A percentile compares a stretch with the other conserved stretches of the same genome.
These are phyloP conservation scores for Leucosticte australis DNA, from an alignment of 2,113 vertebrate species.

Conservation along the genomic window DNA sequence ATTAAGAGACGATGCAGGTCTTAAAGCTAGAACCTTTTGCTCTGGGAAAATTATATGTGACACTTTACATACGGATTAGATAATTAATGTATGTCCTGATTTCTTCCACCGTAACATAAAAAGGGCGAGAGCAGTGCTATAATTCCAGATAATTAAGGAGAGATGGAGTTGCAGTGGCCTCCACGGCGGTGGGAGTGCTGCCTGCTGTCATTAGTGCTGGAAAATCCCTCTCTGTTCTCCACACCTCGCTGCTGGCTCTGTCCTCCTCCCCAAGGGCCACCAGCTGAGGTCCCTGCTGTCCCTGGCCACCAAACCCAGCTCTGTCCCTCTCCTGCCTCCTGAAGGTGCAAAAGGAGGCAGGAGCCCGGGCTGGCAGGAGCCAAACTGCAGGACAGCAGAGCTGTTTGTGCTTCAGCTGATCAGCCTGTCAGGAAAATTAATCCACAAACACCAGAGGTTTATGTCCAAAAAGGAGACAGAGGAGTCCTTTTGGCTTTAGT, in stretches of 20 bases:
- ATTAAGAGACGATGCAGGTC: constrained; percentile 62
- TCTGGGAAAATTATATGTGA: constrained; percentile 63
- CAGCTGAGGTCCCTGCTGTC: not conserved
- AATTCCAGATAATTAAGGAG: constrained; percentile 77
- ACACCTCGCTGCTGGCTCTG: not conserved
- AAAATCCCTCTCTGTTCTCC: constrained; percentile 5
- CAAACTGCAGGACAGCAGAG: not conserved
- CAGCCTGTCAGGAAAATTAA: not conserved
- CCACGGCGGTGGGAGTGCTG: not conserved
- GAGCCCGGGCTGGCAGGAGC: accelerated
- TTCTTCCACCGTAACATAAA: constrained; percentile 60
- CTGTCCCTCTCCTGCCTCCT: accelerated
- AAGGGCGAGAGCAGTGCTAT: constrained; percentile 49
- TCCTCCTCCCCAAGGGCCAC: not conserved
- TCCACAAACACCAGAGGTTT: too few species aligned
- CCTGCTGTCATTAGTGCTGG: not conserved
- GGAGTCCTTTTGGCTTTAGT: too few species aligned
- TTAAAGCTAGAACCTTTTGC: constrained; percentile 63
- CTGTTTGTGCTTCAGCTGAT: not conserved
- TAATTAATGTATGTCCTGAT: constrained; percentile 73
- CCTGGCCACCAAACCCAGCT: not conserved
- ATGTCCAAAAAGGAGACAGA: too few species aligned
- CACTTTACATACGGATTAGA: constrained; percentile 73
- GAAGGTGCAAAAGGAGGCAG: not conserved
- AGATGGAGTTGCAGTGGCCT: not conserved